These are phyloP conservation scores for Macrosiphum euphorbiae DNA, from an alignment of 2,888 invertebrate genomes.

Conservation along the genomic window DNA sequence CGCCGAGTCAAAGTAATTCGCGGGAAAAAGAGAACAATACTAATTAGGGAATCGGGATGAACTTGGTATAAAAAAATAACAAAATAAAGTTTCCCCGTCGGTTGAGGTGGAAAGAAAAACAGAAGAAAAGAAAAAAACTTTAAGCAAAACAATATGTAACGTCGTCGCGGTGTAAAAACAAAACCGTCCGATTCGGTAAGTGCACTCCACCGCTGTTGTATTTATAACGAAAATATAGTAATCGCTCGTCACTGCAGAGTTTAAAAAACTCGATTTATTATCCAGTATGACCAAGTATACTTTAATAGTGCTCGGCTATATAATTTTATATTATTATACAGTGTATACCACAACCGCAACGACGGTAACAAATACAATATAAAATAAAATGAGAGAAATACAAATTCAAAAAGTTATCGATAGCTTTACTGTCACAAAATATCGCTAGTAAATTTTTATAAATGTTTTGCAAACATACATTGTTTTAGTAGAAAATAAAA, in stretches of 20 bases:
- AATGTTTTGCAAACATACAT: not conserved
- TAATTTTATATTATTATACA: too few species aligned
- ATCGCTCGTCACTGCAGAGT: too few species aligned
- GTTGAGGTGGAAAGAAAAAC: not conserved
- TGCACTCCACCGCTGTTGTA: not conserved
- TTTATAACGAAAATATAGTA: not conserved
- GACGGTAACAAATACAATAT: not conserved
- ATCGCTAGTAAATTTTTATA: not conserved
- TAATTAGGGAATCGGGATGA: not conserved
- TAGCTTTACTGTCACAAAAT: not conserved
- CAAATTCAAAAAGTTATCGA: too few species aligned
- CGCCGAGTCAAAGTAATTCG: not conserved
- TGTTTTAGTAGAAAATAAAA: not conserved
- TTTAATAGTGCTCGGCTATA: not conserved
- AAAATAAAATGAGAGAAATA: not conserved
- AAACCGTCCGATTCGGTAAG: not conserved
- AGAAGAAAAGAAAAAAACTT: not conserved
- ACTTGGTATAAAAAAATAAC: not conserved
- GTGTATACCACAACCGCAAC: not conserved
- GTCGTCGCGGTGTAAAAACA: not conserved
- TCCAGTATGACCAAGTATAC: too few species aligned
- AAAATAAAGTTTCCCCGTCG: not conserved
- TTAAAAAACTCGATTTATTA: too few species aligned
- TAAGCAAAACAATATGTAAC: not conserved
- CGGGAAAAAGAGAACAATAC: not conserved